Base-by-base conservation (phyloP, 2,113 vertebrate species). In the Bubo scandiacus region DNA sequence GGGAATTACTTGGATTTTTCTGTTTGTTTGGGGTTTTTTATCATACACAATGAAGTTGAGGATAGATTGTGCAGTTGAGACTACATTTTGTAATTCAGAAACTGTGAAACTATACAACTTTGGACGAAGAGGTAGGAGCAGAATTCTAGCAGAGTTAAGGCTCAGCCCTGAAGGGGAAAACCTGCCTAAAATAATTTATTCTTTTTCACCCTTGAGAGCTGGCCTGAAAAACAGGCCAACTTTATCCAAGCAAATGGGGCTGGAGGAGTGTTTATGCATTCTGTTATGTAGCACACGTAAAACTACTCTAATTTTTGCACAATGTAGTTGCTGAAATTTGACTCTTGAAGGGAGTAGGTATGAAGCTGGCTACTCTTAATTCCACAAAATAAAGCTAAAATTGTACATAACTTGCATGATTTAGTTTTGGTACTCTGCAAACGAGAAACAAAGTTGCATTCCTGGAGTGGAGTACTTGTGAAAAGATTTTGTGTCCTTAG, bases 141-240 rank as follows among this genome's bases (percentile, higher is more conserved):
- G 54, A 61, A 70, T 86, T 81, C 45, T 89, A 9, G 68, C 43
- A 68, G 59, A 78, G 80, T 47, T 36, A 73, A 72, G 81, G 72
- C 85, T 92, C 61, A 84, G 58, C 86, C 54, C 86, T 62, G 80
- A 78, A 81, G 84, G 93, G 58, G 54, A 86, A 89, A 95, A 86
- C 80, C 83, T 96, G 86, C 55, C 70, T 74, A 22, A 79, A 85
- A 85, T 71, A 38, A 82, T 91, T 90, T 88, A 72, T 86, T 91
- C n/a, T 68, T 80, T 45, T 63, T 83, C 40, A 75, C 86, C 71
- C 91, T 75, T 88, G 91, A 88, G 93, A 94, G 63, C 86, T 83
- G 86, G 67, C 71, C 89, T 97, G 83, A 9, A 95, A 96, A 94
- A 3, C 61, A 92, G 75, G 71, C 42, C 66, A 85, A 19, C 38